These are phyloP conservation scores for Toxonevra muliebris DNA, from an alignment of 2,888 invertebrate species.

Conservation along the genomic window DNA sequence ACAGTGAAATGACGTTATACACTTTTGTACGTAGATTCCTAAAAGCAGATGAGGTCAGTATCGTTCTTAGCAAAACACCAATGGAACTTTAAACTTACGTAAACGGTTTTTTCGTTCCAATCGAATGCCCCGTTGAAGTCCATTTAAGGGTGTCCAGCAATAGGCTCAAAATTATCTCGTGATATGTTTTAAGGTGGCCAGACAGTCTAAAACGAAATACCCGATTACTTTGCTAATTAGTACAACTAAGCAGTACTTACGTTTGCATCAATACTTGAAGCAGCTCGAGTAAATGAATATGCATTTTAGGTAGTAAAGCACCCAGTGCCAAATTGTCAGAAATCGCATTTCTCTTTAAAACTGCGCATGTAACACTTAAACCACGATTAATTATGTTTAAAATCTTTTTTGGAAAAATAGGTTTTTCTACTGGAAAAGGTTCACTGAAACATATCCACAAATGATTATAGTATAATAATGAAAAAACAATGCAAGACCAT, in stretches of 20 bases:
- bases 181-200: slow-evolving; percentile 49
- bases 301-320: slow-evolving; percentile 50
- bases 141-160: slow-evolving; percentile 51
- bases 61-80: not conserved
- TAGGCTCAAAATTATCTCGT: slow-evolving; percentile 45
- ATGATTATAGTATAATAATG: not conserved
- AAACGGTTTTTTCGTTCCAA: slow-evolving; percentile 47
- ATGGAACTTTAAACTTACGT: slow-evolving; percentile 41
- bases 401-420: slow-evolving; percentile 49
- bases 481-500: not conserved
- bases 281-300: slow-evolving; percentile 48
- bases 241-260: slow-evolving; percentile 42
- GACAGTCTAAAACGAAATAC: slow-evolving; percentile 41
- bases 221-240: not conserved
- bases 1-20: slow-evolving; percentile 47
- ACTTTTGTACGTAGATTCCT: slow-evolving; percentile 45
- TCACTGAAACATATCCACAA: slow-evolving; percentile 43
- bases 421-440: slow-evolving; percentile 55
- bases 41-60: slow-evolving; percentile 36
- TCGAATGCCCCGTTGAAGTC: slow-evolving; percentile 48
- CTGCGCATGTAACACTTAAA: slow-evolving; percentile 48
- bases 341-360: slow-evolving; percentile 49
- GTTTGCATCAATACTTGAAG: slow-evolving; percentile 47
- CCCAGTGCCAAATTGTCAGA: slow-evolving; percentile 53
- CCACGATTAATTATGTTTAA: slow-evolving; percentile 52